Evolutionary conservation across 2,113 vertebrate species (phyloP).

Genomic region (Telmatochromis sp.): DNA sequence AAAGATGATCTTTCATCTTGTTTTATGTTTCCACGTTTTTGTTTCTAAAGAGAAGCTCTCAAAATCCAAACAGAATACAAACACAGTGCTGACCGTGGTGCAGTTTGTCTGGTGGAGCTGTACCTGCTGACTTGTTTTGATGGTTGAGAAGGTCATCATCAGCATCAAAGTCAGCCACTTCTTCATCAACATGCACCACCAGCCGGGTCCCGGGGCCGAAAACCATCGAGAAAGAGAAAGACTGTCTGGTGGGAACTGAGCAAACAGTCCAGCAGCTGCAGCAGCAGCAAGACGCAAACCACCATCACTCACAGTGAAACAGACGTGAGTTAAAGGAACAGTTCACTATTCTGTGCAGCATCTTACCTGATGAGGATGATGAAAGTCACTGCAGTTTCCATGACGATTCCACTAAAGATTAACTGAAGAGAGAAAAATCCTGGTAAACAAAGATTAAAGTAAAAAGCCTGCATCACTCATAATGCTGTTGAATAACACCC

Average conservation of each 20-base stretch:
- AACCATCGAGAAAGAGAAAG: background rate
- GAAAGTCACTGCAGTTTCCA: background rate
- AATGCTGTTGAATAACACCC: background rate
- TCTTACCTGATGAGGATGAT: slow-evolving; percentile 22
- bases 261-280: background rate
- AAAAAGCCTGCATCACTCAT: background rate
- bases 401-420: background rate
- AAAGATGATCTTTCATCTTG: background rate
- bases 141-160: background rate
- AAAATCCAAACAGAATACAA: background rate
- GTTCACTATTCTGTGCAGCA: background rate
- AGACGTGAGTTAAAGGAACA: background rate
- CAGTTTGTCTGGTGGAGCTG: fast-evolving
- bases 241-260: fast-evolving
- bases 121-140: background rate
- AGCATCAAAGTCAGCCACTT: background rate
- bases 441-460: background rate
- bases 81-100: background rate
- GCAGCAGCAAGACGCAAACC: background rate
- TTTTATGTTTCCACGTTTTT: background rate
- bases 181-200: background rate
- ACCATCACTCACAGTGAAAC: background rate
- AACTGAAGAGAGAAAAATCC: background rate
- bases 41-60: background rate
- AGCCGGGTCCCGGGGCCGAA: slow-evolving; percentile 28